Conservation (phyloP, 1,140 invertebrate species). For the Linepithema humile region DNA sequence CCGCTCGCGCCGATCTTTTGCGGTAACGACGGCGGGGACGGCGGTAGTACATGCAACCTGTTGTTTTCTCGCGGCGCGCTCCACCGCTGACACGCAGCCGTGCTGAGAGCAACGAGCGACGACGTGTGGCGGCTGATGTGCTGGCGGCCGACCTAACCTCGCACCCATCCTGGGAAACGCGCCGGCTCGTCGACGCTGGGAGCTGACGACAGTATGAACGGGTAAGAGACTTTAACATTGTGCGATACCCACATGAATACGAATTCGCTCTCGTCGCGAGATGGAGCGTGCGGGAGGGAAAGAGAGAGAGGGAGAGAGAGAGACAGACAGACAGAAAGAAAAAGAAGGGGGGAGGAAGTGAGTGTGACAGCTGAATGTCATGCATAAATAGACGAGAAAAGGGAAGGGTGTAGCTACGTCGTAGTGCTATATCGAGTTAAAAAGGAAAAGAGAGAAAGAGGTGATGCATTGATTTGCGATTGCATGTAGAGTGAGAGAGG, state of each 20-base stretch:
- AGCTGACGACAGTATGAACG: constrained; percentile 77
- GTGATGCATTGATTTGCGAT: constrained; percentile 55
- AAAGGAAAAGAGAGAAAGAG: neutral
- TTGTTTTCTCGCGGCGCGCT: constrained; percentile 74
- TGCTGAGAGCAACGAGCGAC: constrained; percentile 32
- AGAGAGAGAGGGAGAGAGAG: neutral
- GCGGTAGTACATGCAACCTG: constrained; percentile 75
- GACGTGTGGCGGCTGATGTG: constrained; percentile 33
- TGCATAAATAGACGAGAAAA: neutral
- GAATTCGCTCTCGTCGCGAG: neutral
- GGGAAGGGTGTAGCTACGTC: constrained; percentile 16
- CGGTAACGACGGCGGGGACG: constrained; percentile 10
- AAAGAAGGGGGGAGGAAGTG: neutral
- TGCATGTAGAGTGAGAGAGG: constrained; percentile 21
- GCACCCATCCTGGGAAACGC: constrained; percentile 30
- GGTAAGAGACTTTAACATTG: constrained; percentile 70
- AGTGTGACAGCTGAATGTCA: constrained; percentile 20
- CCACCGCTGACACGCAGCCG: constrained; percentile 36
- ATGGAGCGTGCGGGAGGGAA: neutral
- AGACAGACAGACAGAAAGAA: neutral
- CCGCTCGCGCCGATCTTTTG: constrained; percentile 62
- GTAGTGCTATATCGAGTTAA: neutral
- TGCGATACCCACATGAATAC: neutral
- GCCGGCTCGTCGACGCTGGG: constrained; percentile 61
- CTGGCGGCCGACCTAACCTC: constrained; percentile 62